These are phyloP conservation scores for Notechis scutatus DNA, from an alignment of 2,113 vertebrate species.

Conservation along the genomic window DNA sequence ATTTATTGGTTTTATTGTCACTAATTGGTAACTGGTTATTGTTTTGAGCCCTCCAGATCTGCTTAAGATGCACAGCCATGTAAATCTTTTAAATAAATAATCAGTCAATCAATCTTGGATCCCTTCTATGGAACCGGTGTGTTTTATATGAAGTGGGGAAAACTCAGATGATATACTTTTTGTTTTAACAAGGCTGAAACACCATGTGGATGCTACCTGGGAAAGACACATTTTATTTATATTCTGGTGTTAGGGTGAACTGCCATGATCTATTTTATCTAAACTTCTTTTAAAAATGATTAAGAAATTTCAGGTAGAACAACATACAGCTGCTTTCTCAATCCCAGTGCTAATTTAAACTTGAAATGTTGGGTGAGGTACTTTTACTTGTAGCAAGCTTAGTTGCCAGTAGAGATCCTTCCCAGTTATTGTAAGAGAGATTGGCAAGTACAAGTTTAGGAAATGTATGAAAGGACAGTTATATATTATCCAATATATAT, in stretches of 20 bases:
- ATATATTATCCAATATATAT: too few species aligned
- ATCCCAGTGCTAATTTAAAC: not conserved
- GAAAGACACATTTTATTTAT: not conserved
- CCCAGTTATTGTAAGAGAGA: not conserved
- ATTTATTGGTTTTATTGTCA: not conserved
- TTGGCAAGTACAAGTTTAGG: not conserved
- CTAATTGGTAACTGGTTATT: not conserved
- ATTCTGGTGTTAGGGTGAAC: not conserved
- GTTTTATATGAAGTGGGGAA: not conserved
- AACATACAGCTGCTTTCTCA: not conserved
- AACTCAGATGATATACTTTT: not conserved
- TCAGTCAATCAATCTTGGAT: not conserved
- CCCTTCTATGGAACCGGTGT: not conserved
- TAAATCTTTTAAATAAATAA: not conserved
- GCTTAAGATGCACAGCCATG: not conserved
- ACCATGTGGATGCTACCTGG: not conserved
- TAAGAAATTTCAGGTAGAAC: not conserved
- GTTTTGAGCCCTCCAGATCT: not conserved
- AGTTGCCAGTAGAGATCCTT: not conserved
- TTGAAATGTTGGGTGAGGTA: not conserved
- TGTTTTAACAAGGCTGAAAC: not conserved
- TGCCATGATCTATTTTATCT: not conserved
- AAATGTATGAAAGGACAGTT: not conserved
- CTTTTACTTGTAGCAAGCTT: not conserved
- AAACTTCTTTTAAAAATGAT: not conserved